Evolutionary conservation across 2,888 invertebrate species (phyloP).

Genomic region (Aquatica leii): DNA sequence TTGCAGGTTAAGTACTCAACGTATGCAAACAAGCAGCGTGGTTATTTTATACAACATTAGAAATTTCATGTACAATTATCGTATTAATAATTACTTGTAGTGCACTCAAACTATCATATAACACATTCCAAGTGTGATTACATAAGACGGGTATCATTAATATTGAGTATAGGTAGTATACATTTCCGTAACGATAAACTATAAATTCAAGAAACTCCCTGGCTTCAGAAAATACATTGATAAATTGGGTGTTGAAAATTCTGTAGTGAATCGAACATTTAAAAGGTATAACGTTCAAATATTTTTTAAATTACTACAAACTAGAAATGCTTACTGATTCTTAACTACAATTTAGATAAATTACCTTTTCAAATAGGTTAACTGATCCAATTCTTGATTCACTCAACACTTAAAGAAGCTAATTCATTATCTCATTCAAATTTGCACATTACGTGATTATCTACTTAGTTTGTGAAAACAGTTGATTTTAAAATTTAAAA

Average conservation of each 20-base stretch:
- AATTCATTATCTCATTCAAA: too few species aligned
- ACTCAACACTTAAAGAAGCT: background rate
- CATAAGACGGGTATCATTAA: background rate
- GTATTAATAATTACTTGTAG: background rate
- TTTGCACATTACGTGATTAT: too few species aligned
- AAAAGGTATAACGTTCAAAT: too few species aligned
- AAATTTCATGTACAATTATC: background rate
- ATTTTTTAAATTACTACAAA: too few species aligned
- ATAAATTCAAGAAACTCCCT: slow-evolving; percentile 4
- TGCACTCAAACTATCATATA: slow-evolving; percentile 1
- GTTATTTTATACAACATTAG: background rate
- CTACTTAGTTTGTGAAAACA: too few species aligned
- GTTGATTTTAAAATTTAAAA: too few species aligned
- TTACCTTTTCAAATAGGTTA: too few species aligned
- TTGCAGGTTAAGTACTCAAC: too few species aligned
- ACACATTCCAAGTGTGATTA: slow-evolving; percentile 9
- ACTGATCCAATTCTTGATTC: slow-evolving; percentile 2
- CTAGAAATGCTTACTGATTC: too few species aligned
- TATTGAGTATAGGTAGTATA: slow-evolving; percentile 4
- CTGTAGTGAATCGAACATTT: too few species aligned
- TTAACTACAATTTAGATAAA: too few species aligned
- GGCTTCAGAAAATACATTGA: background rate
- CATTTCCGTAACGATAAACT: slow-evolving; percentile 1
- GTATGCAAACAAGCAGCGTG: too few species aligned
- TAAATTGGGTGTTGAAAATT: background rate